Conservation (phyloP, 2,113 vertebrate species). For the Mustela lutreola region DNA sequence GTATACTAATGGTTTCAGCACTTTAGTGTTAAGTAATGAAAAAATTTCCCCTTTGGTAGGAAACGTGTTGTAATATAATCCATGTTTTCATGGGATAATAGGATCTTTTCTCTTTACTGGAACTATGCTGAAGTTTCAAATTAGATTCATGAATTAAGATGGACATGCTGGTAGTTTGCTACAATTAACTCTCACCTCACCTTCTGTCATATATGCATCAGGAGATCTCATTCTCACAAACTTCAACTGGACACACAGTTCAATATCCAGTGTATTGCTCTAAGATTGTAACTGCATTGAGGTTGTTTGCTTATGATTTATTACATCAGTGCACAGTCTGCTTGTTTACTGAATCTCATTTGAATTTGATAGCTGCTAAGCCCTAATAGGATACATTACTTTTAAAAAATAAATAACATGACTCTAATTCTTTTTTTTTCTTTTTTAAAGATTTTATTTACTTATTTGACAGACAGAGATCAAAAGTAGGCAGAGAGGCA, state of each 20-base stretch:
- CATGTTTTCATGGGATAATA: slow-evolving; percentile 88
- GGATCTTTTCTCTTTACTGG: slow-evolving; percentile 83
- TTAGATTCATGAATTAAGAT: slow-evolving; percentile 75
- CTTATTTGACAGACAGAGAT: too few relatives aligned
- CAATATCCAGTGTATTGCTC: neutral
- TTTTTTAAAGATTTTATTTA: too few relatives aligned
- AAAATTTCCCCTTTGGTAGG: slow-evolving; percentile 79
- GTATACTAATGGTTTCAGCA: slow-evolving; percentile 90
- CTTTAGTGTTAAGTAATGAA: slow-evolving; percentile 89
- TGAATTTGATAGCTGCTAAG: neutral
- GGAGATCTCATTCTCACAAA: neutral
- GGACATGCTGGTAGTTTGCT: slow-evolving; percentile 45
- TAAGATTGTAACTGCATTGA: neutral
- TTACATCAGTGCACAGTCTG: neutral
- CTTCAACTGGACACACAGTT: neutral
- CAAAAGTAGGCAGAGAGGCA: too few relatives aligned
- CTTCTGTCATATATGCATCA: neutral
- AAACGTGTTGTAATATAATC: slow-evolving; percentile 87
- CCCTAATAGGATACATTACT: neutral
- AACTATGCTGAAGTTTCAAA: slow-evolving; percentile 84
- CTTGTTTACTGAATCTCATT: neutral
- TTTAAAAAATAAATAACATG: neutral
- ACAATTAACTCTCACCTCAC: slow-evolving; percentile 37
- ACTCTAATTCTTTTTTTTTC: neutral
- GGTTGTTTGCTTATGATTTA: neutral